These are phyloP conservation scores for Himalopsyche kuldschensis DNA, from an alignment of 2,888 invertebrate species.

Conservation along the genomic window DNA sequence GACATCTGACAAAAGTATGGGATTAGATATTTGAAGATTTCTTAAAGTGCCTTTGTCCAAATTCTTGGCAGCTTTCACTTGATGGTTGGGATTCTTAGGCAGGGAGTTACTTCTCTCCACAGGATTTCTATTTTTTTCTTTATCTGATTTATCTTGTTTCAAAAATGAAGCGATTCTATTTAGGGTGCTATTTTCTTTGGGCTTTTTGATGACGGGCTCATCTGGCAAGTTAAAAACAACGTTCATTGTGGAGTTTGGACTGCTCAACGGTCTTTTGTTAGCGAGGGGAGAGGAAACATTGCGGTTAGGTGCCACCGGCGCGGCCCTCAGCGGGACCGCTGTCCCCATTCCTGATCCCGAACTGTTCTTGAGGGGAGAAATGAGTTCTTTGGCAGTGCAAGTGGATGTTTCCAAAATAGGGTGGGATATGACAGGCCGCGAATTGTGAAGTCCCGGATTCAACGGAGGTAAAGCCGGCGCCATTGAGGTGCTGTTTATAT, in stretches of 20 bases:
- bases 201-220: conserved; percentile 55
- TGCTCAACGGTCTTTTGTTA: conserved; percentile 57
- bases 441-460: conserved; percentile 60
- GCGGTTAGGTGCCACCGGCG: conserved; percentile 51
- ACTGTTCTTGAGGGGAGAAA: conserved; percentile 61
- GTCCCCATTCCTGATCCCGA: conserved; percentile 57
- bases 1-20: conserved; percentile 73
- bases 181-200: conserved; percentile 62
- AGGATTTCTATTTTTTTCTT: conserved; percentile 56
- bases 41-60: conserved; percentile 73
- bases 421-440: conserved; percentile 77
- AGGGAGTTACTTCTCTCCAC: conserved; percentile 61
- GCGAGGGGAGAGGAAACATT: conserved; percentile 47
- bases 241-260: conserved; percentile 44
- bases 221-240: conserved; percentile 53
- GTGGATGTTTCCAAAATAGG: conserved; percentile 83
- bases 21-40: conserved; percentile 80
- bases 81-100: conserved; percentile 62
- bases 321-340: conserved; percentile 62
- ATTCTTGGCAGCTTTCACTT: conserved; percentile 65
- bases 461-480: conserved; percentile 65
- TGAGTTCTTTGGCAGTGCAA: conserved; percentile 73
- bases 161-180: conserved; percentile 77
- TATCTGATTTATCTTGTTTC: conserved; percentile 59
- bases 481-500: conserved; percentile 48